phyloP scores from a whole-genome alignment of 2,888 invertebrate genomes.

The Drosophila neotestacea region DNA sequence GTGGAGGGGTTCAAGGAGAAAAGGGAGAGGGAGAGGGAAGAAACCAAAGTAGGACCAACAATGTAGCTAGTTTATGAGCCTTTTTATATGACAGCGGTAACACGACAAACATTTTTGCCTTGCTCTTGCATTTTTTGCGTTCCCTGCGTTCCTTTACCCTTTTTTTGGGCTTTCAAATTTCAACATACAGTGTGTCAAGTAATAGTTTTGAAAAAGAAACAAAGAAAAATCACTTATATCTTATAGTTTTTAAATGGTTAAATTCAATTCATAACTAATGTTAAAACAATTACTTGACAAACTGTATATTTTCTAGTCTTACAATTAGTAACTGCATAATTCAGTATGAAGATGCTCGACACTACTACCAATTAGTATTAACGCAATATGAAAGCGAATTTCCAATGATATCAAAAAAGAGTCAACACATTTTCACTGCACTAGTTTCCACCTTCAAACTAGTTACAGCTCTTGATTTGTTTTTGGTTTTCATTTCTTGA shows the following conservation, averaged over 20 bases:
- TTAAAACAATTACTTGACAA: not conserved
- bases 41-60: constrained; percentile 42
- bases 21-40: not conserved
- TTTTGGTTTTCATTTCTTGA: constrained; percentile 22
- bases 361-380: constrained; percentile 64
- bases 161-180: not conserved
- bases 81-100: constrained; percentile 46
- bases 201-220: not conserved
- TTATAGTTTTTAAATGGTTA: not conserved
- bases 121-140: constrained; percentile 48
- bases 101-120: constrained; percentile 62
- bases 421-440: constrained; percentile 56
- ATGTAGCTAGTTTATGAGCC: constrained; percentile 63
- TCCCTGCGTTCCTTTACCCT: constrained; percentile 34
- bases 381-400: constrained; percentile 52
- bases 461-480: constrained; percentile 31
- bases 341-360: constrained; percentile 57
- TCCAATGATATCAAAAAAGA: constrained; percentile 39
- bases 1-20: not conserved
- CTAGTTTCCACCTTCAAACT: constrained; percentile 57
- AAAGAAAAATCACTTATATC: not conserved
- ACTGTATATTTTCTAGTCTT: constrained; percentile 8
- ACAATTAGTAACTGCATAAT: constrained; percentile 38
- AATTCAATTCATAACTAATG: not conserved
- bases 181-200: constrained; percentile 3